A percentile compares a stretch with the other conserved stretches of the same genome.
These are phyloP conservation scores for Acropora yongei DNA, from an alignment of 64 coral and sea anemone genomes.

Conservation along the genomic window DNA sequence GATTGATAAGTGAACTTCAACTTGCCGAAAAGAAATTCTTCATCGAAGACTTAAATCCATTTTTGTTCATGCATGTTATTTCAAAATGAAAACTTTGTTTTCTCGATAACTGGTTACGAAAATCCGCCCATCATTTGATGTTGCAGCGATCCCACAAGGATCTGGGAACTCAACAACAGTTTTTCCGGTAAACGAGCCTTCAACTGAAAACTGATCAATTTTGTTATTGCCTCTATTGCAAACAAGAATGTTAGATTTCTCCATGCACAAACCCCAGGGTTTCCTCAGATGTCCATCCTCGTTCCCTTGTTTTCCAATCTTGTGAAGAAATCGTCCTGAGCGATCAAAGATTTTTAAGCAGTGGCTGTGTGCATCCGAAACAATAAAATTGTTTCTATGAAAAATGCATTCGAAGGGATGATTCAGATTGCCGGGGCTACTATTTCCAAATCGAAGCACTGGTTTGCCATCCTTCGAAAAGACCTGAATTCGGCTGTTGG, in stretches of 20 bases:
- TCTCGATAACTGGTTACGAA: not conserved
- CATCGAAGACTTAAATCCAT: too few species aligned
- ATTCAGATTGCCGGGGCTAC: constrained; percentile 3
- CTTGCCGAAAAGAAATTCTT: too few species aligned
- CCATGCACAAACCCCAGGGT: not conserved
- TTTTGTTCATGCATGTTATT: not conserved
- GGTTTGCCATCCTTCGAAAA: not conserved
- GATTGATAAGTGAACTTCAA: too few species aligned
- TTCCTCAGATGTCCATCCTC: not conserved
- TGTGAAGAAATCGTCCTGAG: constrained; percentile 18
- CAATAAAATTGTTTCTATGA: constrained; percentile 22
- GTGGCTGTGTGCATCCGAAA: not conserved
- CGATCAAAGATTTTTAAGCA: constrained; percentile 52
- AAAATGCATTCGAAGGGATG: not conserved
- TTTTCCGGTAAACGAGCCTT: constrained; percentile 53
- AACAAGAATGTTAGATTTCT: constrained; percentile 26
- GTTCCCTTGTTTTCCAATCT: not conserved
- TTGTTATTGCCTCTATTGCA: constrained; percentile 20
- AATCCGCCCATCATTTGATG: constrained; percentile 37
- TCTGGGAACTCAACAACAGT: not conserved
- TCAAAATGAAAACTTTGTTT: constrained; percentile 17
- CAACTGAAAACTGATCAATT: constrained; percentile 34
- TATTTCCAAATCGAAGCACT: constrained; percentile 12
- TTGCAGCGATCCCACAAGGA: not conserved
- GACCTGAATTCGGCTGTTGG: constrained; percentile 41